phyloP scores from a whole-genome alignment of 92 coral and sea anemone species.

The Porites evermanni region DNA sequence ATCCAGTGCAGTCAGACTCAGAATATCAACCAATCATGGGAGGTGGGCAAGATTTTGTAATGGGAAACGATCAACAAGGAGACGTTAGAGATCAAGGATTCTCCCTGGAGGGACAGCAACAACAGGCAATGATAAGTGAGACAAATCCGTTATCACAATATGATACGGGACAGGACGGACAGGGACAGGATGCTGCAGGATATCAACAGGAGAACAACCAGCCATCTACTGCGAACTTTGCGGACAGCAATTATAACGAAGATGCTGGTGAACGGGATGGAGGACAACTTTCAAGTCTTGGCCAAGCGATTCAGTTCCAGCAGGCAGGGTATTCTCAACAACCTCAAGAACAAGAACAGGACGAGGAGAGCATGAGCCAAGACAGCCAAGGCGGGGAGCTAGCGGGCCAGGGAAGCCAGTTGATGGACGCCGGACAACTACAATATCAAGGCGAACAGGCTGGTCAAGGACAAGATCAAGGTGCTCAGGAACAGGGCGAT shows the following conservation, averaged over 20 bases:
- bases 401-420: constrained; percentile 35
- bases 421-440: constrained; percentile 24
- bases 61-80: constrained; percentile 12
- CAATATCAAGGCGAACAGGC: constrained; percentile 42
- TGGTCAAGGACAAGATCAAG: constrained; percentile 42
- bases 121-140: constrained; percentile 7
- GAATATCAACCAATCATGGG: constrained; percentile 9
- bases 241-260: constrained; percentile 7
- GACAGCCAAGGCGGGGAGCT: constrained; percentile 28
- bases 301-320: constrained; percentile 62
- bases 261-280: constrained; percentile 38
- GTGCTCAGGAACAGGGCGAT: constrained; percentile 23
- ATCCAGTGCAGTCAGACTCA: constrained; percentile 2
- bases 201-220: constrained; percentile 41
- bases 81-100: constrained; percentile 11
- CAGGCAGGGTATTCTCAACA: constrained; percentile 59
- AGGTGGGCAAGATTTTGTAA: constrained; percentile 12
- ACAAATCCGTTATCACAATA: constrained; percentile 15
- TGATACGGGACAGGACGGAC: constrained; percentile 1
- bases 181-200: constrained; percentile 2
- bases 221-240: constrained; percentile 23
- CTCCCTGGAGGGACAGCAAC: constrained; percentile 26
- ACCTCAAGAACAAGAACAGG: constrained; percentile 44
- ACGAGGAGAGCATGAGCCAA: constrained; percentile 10
- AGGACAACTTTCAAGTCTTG: constrained; percentile 44